phyloP scores from a whole-genome alignment of 1,140 invertebrate genomes.

The Vanessa atalanta region DNA sequence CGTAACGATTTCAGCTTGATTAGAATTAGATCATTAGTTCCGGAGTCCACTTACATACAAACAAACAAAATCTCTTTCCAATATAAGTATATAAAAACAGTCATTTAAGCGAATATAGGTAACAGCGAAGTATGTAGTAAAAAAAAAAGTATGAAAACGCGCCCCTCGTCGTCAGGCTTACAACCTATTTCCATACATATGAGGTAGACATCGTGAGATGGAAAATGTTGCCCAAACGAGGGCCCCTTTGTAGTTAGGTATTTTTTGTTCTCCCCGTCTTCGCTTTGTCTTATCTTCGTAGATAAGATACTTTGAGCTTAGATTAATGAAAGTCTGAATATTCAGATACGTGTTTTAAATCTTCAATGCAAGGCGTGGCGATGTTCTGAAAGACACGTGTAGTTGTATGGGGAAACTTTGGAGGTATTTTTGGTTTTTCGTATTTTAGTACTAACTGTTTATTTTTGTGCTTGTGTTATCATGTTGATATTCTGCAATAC shows the following conservation, averaged over 20 bases:
- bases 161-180: conserved; percentile 45
- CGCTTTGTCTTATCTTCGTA: conserved; percentile 33
- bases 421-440: not conserved
- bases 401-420: not conserved
- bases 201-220: conserved; percentile 49
- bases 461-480: too few species aligned
- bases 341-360: conserved; percentile 8
- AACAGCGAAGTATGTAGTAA: conserved; percentile 10
- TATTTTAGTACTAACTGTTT: too few species aligned
- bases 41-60: too few species aligned
- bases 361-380: conserved; percentile 2
- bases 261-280: conserved; percentile 38
- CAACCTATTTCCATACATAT: conserved; percentile 60
- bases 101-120: too few species aligned
- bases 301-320: conserved; percentile 39
- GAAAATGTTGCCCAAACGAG: conserved; percentile 36
- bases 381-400: not conserved
- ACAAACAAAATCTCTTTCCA: too few species aligned
- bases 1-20: too few species aligned
- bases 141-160: conserved; percentile 28
- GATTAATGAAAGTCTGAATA: conserved; percentile 33
- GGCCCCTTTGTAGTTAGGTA: conserved; percentile 48
- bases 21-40: too few species aligned
- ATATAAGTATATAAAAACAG: too few species aligned
- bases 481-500: too few species aligned